Evolutionary conservation across 1,140 invertebrate species (phyloP).

Genomic region (Ladona fulva): DNA sequence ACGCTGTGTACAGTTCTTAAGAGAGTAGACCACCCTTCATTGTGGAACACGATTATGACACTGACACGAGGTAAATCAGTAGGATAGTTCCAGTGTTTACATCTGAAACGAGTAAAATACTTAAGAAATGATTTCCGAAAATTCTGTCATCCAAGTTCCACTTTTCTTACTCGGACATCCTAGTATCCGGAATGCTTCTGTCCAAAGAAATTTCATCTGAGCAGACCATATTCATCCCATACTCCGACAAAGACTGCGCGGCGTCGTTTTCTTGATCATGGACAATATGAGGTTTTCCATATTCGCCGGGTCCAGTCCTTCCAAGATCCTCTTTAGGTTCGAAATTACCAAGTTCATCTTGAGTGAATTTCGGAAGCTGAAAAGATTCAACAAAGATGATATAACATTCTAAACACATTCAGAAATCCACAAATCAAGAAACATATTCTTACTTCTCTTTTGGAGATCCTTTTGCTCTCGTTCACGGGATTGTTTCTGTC

Average conservation of each 20-base stretch:
- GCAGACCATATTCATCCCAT: conserved; percentile 95
- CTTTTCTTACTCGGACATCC: conserved; percentile 62
- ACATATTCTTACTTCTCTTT: conserved; percentile 11
- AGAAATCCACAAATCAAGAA: conserved; percentile 18
- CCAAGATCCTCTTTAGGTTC: conserved; percentile 50
- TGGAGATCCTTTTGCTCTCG: conserved; percentile 26
- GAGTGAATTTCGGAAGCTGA: conserved; percentile 28
- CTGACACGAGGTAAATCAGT: conserved; percentile 78
- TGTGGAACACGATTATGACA: conserved; percentile 98
- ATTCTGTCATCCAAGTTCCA: background rate
- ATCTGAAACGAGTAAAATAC: conserved; percentile 42
- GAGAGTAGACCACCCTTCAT: conserved; percentile 93
- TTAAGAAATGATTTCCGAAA: no score
- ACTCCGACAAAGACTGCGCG: conserved; percentile 68
- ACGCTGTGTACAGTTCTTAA: conserved; percentile 95
- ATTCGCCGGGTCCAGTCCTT: conserved; percentile 72
- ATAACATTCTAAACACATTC: conserved; percentile 22
- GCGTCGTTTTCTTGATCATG: conserved; percentile 67
- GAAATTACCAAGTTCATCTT: conserved; percentile 48
- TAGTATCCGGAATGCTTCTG: conserved; percentile 76
- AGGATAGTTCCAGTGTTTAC: conserved; percentile 95
- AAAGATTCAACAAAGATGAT: background rate
- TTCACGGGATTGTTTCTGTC: no score
- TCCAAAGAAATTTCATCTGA: conserved; percentile 87
- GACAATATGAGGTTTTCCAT: conserved; percentile 65